Base-by-base conservation (phyloP, 2,113 vertebrate species). In the Pyxicephalus adspersus region DNA sequence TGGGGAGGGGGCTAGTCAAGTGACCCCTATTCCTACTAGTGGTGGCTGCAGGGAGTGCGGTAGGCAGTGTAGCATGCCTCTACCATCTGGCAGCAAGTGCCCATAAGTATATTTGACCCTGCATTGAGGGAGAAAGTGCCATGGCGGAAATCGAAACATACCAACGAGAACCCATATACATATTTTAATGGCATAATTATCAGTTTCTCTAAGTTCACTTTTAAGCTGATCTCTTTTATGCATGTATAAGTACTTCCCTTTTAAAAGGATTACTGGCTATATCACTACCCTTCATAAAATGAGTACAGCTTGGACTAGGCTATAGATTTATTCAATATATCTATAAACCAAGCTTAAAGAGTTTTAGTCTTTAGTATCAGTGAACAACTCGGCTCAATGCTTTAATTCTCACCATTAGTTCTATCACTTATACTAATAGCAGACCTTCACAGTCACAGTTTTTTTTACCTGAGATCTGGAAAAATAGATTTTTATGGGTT, bases 401-500 rank as follows among this genome's bases (percentile, higher is more conserved):
- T 29, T 0, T 0, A 74, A 86, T 84, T 86, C 86, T 84, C 84
- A 83, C 86, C 85, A 83, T 78, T 83, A 81, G 80, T 83, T 57
- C 63, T 78, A 84, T 75, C 86, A 88, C 71, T 28, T 29, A 54
- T 67, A 83, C 82, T 88, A 89, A 88, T 9, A 86, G 84, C 77
- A 76, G 77, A 83, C 86, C 85, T 84, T 83, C 50, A 66, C 83
- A 77, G 71, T 83, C 84, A 85, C 82, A 76, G 80, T 82, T 54
- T 64, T 89, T 45, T 45, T 90, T 90, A 86, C 84, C 79, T 80
- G 83, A 83, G 87, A 90, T 90, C 87, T 89, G 88, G 88, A 90
- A 91, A 92, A 88, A 93, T 87, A 89, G 85, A 87, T 87, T 91
- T 92, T 92, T 91, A 91, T 87, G 90, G 85, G 73, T 90, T 92